Conservation (phyloP, 1,140 invertebrate species). For the Drosophila mauritiana region DNA sequence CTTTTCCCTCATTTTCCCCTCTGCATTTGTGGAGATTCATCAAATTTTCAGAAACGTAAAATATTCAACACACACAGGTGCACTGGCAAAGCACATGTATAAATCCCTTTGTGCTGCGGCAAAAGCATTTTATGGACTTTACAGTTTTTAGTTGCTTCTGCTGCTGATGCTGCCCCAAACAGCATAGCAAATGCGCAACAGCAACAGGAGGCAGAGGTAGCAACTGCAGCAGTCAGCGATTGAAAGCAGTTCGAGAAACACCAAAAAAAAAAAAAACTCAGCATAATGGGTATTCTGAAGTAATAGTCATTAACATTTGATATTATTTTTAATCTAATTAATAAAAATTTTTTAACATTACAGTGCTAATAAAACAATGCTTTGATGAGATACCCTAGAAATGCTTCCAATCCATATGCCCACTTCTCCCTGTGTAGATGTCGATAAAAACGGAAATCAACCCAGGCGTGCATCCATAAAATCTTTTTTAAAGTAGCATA, state of each 20-base stretch:
- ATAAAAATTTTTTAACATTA: no score
- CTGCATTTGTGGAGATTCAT: conserved; percentile 79
- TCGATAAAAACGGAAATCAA: conserved; percentile 72
- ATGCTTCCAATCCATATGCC: no score
- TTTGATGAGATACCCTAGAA: no score
- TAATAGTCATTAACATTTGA: no score
- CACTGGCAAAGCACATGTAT: conserved; percentile 19
- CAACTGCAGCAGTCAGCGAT: conserved; percentile 27
- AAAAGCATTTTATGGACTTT: conserved; percentile 81
- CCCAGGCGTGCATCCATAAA: conserved; percentile 54
- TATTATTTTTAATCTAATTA: no score
- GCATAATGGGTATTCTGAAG: no score
- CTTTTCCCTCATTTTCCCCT: not conserved
- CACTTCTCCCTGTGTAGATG: conserved; percentile 14
- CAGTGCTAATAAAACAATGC: no score
- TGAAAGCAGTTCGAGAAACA: conserved; percentile 60
- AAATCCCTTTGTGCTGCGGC: conserved; percentile 78
- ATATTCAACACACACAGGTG: conserved; percentile 64
- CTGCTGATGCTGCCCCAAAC: conserved; percentile 51
- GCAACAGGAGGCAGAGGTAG: conserved; percentile 31
- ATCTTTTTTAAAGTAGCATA: conserved; percentile 73
- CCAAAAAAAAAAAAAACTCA: not conserved
- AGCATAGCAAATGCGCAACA: conserved; percentile 76
- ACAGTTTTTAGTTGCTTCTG: conserved; percentile 70
- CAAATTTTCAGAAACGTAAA: conserved; percentile 82